These are phyloP conservation scores for Oxycera nigricornis DNA, from an alignment of 2,888 invertebrate species.

Conservation along the genomic window DNA sequence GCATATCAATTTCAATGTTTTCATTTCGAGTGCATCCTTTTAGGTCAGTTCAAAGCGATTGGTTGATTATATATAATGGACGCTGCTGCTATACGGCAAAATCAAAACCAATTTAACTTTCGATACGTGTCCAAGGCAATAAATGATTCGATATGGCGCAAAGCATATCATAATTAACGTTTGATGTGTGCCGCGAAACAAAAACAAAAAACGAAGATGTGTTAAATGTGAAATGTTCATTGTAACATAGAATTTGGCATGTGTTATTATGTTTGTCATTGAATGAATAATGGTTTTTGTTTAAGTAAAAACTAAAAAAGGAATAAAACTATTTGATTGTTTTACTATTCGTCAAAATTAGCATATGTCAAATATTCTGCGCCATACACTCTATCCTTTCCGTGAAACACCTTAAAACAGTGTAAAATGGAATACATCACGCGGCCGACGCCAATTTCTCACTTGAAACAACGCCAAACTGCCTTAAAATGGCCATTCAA, in stretches of 20 bases:
- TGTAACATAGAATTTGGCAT: background rate
- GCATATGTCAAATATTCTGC: no score
- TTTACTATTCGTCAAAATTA: background rate
- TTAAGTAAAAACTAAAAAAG: conserved; percentile 8
- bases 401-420: no score
- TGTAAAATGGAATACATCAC: no score
- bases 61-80: background rate
- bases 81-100: background rate
- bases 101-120: background rate
- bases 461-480: no score
- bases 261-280: background rate
- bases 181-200: background rate
- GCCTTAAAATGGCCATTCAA: no score
- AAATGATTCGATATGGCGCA: background rate
- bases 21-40: background rate
- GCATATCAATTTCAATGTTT: no score
- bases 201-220: background rate
- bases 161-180: background rate
- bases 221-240: background rate
- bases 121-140: background rate
- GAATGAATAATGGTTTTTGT: conserved; percentile 22
- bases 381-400: no score
- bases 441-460: no score
- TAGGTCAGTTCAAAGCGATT: background rate
- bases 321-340: background rate